Evolutionary conservation across 2,113 vertebrate genomes (phyloP), one percentile per base, ranked within the genome.

Genomic region (Trichechus manatus): DNA sequence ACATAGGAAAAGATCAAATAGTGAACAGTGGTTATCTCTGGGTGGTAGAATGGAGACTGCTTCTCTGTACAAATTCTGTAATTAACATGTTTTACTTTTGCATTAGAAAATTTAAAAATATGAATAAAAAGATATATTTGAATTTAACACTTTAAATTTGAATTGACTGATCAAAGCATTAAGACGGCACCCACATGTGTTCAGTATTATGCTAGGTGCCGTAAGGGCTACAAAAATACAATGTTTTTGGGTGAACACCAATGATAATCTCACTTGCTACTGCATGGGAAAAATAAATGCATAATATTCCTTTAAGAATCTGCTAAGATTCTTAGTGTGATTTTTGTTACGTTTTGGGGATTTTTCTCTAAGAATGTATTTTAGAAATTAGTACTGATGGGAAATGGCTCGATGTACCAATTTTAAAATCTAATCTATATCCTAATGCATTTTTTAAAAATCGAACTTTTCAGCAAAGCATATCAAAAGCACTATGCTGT

Each of bases 371-470:
- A 92, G 39, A 95, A 64, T 44, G 3, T 33, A 68, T 85, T 90
- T 85, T 84, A 90, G 47, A 85, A 90, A 77, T 59, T n/a, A 77
- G 59, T 29, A 92, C 36, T 77, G 6, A 68, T 39, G 14, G 33
- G 27, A 93, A 91, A 82, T 59, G 25, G 33, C 36, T 86, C 53
- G 31, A 56, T 47, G 7, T 93, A 74, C n/a, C 61, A 91, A 87
- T 81, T 72, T 82, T 92, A 88, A 89, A 94, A 78, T 63, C 50
- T 85, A 89, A 93, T 74, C 44, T 50, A 91, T 63, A 90, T 36
- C 56, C 68, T 82, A 7, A 9, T 77, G 47, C 47, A 70, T 23
- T 68, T 94, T 77, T 81, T 5, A 56, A 66, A 74, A 64, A 39
- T 3, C n/a, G n/a, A 84, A 83, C 7, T 78, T 61, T 78, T 94